These are phyloP conservation scores for Melanargia galathea DNA, from an alignment of 2,888 invertebrate species.

Conservation along the genomic window DNA sequence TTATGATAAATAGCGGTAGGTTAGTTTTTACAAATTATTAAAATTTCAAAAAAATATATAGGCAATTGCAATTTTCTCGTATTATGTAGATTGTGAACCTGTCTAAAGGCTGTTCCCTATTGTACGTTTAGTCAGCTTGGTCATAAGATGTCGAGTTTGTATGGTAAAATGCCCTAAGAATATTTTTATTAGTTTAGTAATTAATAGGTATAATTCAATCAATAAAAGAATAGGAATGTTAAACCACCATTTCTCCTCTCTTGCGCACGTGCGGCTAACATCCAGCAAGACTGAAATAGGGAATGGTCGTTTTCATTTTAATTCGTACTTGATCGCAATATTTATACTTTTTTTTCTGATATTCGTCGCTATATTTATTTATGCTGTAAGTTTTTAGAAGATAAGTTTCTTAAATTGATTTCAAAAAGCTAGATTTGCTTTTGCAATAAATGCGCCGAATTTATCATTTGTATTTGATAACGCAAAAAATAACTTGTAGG, in stretches of 20 bases:
- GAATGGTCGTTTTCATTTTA: too few species aligned
- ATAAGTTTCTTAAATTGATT: neutral
- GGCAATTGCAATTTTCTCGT: too few species aligned
- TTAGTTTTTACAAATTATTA: too few species aligned
- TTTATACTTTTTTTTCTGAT: conserved; percentile 14
- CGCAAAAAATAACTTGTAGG: neutral
- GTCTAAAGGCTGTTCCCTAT: conserved; percentile 59
- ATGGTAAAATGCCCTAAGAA: neutral
- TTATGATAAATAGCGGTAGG: too few species aligned
- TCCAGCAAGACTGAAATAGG: too few species aligned
- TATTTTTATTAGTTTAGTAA: neutral
- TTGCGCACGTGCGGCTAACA: too few species aligned
- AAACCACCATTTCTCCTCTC: too few species aligned
- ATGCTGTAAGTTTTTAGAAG: conserved; percentile 1
- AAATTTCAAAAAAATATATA: too few species aligned
- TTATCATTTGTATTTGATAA: neutral
- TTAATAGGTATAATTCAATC: neutral
- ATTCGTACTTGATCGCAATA: too few species aligned
- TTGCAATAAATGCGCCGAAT: neutral
- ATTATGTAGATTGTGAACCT: neutral
- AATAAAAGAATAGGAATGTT: too few species aligned
- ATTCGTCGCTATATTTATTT: conserved; percentile 24
- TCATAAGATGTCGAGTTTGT: conserved; percentile 64
- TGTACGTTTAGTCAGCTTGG: conserved; percentile 70
- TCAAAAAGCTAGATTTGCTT: neutral